A percentile compares a stretch with the other conserved stretches of the same genome.
These are phyloP conservation scores for Gortyna flavago DNA, from an alignment of 2,888 invertebrate species.

Conservation along the genomic window DNA sequence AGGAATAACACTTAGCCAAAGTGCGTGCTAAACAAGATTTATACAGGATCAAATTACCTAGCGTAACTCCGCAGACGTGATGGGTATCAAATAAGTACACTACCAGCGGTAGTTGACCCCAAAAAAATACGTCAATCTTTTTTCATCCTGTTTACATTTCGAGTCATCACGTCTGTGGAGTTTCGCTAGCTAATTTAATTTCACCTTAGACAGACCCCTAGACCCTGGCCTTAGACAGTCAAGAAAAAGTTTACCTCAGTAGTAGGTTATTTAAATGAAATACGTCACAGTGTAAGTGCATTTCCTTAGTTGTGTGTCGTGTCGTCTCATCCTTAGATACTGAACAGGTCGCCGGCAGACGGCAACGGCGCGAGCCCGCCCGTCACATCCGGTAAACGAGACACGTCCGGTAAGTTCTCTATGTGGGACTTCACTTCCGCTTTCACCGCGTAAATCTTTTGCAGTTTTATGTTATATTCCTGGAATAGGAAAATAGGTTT, in stretches of 20 bases:
- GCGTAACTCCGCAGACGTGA: background rate
- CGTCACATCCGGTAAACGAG: slow-evolving; percentile 97
- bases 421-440: slow-evolving; percentile 98
- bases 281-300: slow-evolving; percentile 30
- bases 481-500: slow-evolving; percentile 82
- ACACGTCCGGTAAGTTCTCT: slow-evolving; percentile 97
- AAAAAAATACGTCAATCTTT: background rate
- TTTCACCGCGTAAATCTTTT: slow-evolving; percentile 95
- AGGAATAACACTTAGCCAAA: background rate
- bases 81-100: background rate
- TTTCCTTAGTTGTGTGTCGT: background rate
- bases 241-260: background rate
- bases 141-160: background rate
- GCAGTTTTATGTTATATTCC: slow-evolving; percentile 97
- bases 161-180: background rate
- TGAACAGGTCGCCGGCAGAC: slow-evolving; percentile 98
- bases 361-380: slow-evolving; percentile 98
- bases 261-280: background rate
- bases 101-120: background rate
- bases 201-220: no score
- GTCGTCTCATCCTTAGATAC: slow-evolving; percentile 81
- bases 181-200: background rate
- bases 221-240: background rate
- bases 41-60: background rate
- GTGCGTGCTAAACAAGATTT: background rate